phyloP scores from a whole-genome alignment of 2,888 invertebrate species.

The Macrostomum cliftonense region DNA sequence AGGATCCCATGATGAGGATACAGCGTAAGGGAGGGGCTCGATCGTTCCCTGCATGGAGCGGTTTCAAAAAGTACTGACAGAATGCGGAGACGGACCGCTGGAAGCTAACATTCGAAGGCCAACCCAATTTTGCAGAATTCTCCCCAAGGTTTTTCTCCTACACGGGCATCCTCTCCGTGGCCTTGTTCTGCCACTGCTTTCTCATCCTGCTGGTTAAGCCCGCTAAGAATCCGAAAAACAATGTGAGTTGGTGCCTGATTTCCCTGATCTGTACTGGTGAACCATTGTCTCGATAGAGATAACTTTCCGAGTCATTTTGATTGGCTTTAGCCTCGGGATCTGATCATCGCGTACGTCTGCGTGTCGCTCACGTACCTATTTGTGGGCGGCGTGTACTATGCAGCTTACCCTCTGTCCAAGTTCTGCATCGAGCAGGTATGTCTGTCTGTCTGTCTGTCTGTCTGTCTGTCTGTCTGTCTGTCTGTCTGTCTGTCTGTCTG shows the following conservation, averaged over 20 bases:
- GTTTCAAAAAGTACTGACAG: too few species aligned
- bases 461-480: too few species aligned
- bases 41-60: too few species aligned
- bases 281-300: too few species aligned
- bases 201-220: constrained; percentile 65
- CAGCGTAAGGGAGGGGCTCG: too few species aligned
- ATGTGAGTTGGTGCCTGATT: constrained; percentile 46
- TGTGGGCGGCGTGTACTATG: constrained; percentile 60
- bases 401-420: constrained; percentile 65
- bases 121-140: too few species aligned
- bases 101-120: too few species aligned
- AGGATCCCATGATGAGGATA: constrained; percentile 9
- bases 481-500: too few species aligned
- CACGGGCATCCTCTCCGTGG: constrained; percentile 49
- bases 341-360: constrained; percentile 60
- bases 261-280: too few species aligned
- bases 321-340: constrained; percentile 59
- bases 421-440: constrained; percentile 67
- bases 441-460: too few species aligned
- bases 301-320: too few species aligned
- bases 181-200: constrained; percentile 78
- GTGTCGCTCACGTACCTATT: constrained; percentile 62
- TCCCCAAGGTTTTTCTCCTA: constrained; percentile 40
- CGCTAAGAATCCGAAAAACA: constrained; percentile 60
- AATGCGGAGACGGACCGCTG: too few species aligned